Evolutionary conservation across 2,797 vertebrate species (phyloP).

Genomic region (Eurystomus glaucurus): DNA sequence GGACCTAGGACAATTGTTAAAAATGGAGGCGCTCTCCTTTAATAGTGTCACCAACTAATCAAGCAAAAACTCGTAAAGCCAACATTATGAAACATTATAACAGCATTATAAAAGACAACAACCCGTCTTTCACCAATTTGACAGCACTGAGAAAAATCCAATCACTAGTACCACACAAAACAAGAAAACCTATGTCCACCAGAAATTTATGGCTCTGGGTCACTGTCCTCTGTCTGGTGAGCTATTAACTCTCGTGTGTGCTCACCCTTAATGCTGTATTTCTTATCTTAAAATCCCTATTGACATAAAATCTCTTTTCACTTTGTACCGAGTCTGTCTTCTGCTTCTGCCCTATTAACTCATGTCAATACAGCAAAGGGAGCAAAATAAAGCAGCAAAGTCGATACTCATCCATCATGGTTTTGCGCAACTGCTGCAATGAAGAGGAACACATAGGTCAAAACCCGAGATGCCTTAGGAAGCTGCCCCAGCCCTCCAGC

Average conservation of each 20-base stretch:
- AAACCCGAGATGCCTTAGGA: neutral
- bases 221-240: neutral
- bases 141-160: neutral
- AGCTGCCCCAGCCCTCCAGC: neutral
- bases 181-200: neutral
- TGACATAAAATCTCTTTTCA: slow-evolving; percentile 68
- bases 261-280: slow-evolving; percentile 27
- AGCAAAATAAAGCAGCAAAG: slow-evolving; percentile 57
- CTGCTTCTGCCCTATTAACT: slow-evolving; percentile 75
- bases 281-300: slow-evolving; percentile 70
- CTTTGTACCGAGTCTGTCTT: slow-evolving; percentile 45
- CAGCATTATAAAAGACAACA: slow-evolving; percentile 1
- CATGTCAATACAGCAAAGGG: slow-evolving; percentile 52
- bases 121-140: neutral
- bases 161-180: neutral
- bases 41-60: neutral
- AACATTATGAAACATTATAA: neutral
- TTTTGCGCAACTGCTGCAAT: neutral
- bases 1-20: neutral
- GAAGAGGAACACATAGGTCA: neutral
- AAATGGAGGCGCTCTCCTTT: neutral
- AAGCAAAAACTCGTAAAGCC: neutral
- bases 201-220: neutral
- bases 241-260: slow-evolving; percentile 27
- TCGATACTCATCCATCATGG: slow-evolving; percentile 16